These are phyloP conservation scores for Chymomyza caudatula DNA, from an alignment of 2,888 invertebrate genomes.

Conservation along the genomic window DNA sequence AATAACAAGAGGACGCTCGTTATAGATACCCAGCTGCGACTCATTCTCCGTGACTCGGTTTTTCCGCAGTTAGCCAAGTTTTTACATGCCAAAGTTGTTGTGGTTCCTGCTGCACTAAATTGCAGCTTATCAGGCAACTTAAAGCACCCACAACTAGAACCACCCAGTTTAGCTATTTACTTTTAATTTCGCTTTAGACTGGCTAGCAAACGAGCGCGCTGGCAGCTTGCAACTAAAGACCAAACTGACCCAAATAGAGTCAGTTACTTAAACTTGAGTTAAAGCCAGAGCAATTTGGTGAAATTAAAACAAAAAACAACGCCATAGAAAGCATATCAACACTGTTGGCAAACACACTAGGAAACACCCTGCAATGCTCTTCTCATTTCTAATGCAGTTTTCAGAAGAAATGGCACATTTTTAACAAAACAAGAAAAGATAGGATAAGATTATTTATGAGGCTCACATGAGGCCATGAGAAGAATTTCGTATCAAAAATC, in stretches of 20 bases:
- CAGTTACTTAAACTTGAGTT: no score
- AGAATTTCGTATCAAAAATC: no score
- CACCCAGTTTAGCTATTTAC: constrained; percentile 55
- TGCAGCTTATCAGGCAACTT: constrained; percentile 62
- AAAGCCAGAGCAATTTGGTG: constrained; percentile 1
- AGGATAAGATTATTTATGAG: no score
- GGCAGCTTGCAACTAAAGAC: background rate
- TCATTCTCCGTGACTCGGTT: background rate
- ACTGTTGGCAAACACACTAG: background rate
- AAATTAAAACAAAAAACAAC: background rate
- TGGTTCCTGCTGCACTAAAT: constrained; percentile 35
- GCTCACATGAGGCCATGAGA: no score
- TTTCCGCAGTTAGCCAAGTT: constrained; percentile 36
- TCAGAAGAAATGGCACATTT: no score
- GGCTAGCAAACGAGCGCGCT: constrained; percentile 56
- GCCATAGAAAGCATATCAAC: background rate
- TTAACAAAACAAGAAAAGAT: no score
- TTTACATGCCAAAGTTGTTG: constrained; percentile 45
- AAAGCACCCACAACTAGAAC: background rate
- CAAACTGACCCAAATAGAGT: constrained; percentile 49
- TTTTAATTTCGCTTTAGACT: constrained; percentile 65
- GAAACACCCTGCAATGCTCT: background rate
- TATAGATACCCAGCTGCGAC: constrained; percentile 35
- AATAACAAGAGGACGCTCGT: constrained; percentile 48
- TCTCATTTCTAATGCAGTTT: no score